Base-by-base conservation (phyloP, 37 sponge, comb jelly and placozoan genomes). In the Oopsacas minuta region DNA sequence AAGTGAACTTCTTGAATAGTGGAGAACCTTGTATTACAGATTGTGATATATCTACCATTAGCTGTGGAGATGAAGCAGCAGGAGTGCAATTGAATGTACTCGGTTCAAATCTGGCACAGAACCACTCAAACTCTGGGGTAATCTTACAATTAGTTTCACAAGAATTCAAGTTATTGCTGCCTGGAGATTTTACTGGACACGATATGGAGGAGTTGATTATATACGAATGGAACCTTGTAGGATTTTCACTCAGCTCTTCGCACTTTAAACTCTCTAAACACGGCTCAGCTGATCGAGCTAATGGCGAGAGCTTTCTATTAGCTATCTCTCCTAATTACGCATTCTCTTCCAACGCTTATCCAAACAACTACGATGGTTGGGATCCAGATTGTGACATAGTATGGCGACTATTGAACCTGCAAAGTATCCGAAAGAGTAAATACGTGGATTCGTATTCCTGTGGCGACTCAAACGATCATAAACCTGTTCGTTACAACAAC, bases 281-380 rank as follows among this genome's bases (percentile, higher is more conserved):
- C 75, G 75, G 75, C 22, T 10, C 75, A 10, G 75, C 75, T 10
- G 30, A 61, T 34, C 5, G 30, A 12, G 75, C 75, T 7, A 61
- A 61, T 34, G 75, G 75, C 32, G 75, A 61, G 75, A 61, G 30
- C 28, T 61, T 61, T n/a, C 75, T 61, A 10, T 3, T 3, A 34
- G 75, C 75, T 34, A n/a, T 61, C 75, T 61, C 75, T 61, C 75
- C 75, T 12, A 3, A 25, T 34, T 61, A 61, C 22, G 75, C 75
- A 3, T 61, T 61, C 75, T 61, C 75, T 3, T 61, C 75, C 75
- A 61, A 61, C 75, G 75, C 28, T n/a, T 61, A 61, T n/a, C 75
- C 75, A 10, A 34, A 61, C 75, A 3, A 10, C 75, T 61, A 61
- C 22, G 75, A 61, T 12, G 30, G 22, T 20, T 61, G 75, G 75